Base-by-base conservation (phyloP, 2,888 invertebrate species). In the Metacarcinus magister region DNA sequence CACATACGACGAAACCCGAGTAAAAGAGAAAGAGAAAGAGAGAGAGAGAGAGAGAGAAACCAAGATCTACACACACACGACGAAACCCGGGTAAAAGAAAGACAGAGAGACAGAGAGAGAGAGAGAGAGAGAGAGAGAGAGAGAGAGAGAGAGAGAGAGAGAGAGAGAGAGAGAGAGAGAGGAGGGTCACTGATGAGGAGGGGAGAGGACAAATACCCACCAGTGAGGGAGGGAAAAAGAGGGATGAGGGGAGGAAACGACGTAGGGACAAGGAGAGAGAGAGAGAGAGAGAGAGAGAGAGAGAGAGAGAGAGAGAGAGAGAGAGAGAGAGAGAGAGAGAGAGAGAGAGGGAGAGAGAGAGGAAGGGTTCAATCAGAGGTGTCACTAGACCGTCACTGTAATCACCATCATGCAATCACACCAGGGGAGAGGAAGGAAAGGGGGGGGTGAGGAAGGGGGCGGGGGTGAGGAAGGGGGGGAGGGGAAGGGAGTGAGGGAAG, bases 1-100 rank as follows among this genome's bases (percentile, higher is more conserved):
- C 39, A 39, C 39, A 39, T 2, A 39, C 39, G 39, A 39, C 2
- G 39, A 39, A 39, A 39, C 39, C 39, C 39, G 39, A 39, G 91
- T 32, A 43, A 91, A 43, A 91, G 91, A 91, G 91, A 91, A 39
- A 91, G 91, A 91, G 91, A 43, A 39, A 92, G 92, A 92, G 92
- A 92, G 92, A 92, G 92, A 92, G 92, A 92, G 92, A 92, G 92
- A 92, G 92, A 92, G 92, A 92, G 92, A 91, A 13, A 54, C 5
- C 7, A 54, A 54, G 54, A 54, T 8, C 54, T 54, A 13, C 39
- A 39, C 39, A 39, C 39, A 39, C 39, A 39, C 39, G 39, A 39
- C 2, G 39, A 39, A 39, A 39, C 39, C 39, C 39, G 39, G 2
- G 91, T 32, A 43, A 91, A 43, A 91, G 91, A 91, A 91, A 23